Evolutionary conservation across 2,797 vertebrate species (phyloP).

Genomic region (Hypotaenidia okinawae): DNA sequence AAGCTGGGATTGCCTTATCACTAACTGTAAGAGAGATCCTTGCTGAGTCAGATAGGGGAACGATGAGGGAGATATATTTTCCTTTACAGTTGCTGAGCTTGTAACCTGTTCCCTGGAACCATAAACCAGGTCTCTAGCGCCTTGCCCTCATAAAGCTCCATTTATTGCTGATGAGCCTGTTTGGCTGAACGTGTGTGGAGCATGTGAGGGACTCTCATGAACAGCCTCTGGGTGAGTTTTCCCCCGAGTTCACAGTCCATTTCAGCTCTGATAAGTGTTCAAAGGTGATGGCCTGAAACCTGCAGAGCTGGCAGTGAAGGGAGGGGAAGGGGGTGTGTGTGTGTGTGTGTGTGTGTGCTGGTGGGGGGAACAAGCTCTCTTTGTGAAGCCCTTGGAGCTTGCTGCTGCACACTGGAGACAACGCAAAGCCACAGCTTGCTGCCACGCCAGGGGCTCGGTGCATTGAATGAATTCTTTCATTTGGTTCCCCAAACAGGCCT

Average conservation of each 20-base stretch:
- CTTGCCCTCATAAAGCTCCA: neutral
- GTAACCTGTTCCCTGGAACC: neutral
- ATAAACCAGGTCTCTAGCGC: neutral
- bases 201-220: neutral
- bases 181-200: neutral
- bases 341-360: no score
- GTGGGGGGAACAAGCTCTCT: neutral
- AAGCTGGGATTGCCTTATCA: neutral
- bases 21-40: neutral
- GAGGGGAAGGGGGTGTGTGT: no score
- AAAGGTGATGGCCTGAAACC: neutral
- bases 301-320: neutral
- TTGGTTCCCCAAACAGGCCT: neutral
- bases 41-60: neutral
- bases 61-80: neutral
- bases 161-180: neutral
- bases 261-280: neutral
- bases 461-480: neutral
- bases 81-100: neutral
- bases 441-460: neutral
- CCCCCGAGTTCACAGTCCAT: neutral
- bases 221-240: neutral
- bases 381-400: neutral
- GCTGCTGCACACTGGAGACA: neutral
- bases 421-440: neutral